These are phyloP conservation scores for Spodoptera frugiperda DNA, from an alignment of 1,140 invertebrate genomes.

Conservation along the genomic window DNA sequence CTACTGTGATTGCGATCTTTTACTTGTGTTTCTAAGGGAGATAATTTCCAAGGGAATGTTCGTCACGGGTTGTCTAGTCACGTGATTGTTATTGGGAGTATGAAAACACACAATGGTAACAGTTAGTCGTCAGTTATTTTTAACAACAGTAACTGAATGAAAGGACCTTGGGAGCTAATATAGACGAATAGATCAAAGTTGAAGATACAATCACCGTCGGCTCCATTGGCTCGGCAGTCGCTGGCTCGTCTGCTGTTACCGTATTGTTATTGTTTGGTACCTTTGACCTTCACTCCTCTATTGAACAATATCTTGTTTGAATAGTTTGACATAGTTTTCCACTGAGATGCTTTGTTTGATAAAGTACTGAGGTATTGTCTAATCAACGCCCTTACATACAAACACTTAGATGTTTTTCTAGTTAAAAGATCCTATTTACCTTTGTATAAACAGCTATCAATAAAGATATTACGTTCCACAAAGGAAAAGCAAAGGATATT, in stretches of 20 bases:
- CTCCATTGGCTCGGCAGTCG: no score
- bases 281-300: conserved; percentile 11
- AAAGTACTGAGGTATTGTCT: no score
- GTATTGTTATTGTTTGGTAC: conserved; percentile 3
- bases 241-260: background rate
- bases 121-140: conserved; percentile 1
- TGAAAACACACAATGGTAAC: background rate
- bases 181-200: background rate
- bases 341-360: no score
- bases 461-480: background rate
- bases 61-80: no score
- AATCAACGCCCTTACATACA: no score
- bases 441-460: background rate
- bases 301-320: background rate
- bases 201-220: background rate
- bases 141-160: conserved; percentile 15
- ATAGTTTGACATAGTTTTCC: background rate
- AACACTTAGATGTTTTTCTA: no score
- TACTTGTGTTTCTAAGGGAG: background rate
- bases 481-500: background rate
- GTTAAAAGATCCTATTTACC: no score
- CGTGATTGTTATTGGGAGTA: no score
- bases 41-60: background rate
- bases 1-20: conserved; percentile 39
- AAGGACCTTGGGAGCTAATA: background rate